Evolutionary conservation across 2,888 invertebrate species (phyloP), one percentile per base, ranked within the genome.

Genomic region (Atrina japonica): DNA sequence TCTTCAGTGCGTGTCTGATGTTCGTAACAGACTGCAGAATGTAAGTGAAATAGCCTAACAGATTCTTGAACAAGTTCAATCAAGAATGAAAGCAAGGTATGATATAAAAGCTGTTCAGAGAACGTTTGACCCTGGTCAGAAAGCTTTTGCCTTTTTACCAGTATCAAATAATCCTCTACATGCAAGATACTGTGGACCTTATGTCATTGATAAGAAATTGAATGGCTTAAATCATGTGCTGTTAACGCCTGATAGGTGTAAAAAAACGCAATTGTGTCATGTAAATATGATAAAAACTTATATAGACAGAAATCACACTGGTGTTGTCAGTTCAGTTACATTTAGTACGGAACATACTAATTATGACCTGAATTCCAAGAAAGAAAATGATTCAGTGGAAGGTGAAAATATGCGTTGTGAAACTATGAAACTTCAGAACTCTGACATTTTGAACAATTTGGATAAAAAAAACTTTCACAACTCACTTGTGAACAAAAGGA

Each of bases 121-220:
- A 59, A 59, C 18, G 18, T 81, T 79, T 58, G n/a, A 67, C 11
- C 55, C 73, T 41, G 76, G 80, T 30, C 76, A 83, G 41, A 73
- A 71, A 43, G 73, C 77, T 25, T 23, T 79, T 52, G 70, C 52
- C 18, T 65, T 79, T 11, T 68, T 81, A 47, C 80, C 79, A 50
- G 35, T 70, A 45, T 55, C 66, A 30, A 66, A 65, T 21, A 59
- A 66, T 14, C 70, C 73, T 16, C 50, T 76, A 49, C 66, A 73
- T 61, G 70, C 71, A 16, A 71, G 56, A 55, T 75, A 71, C 43
- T 75, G 58, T 70, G 73, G 76, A 16, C 75, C 75, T 14, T 76
- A 71, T 50, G 63, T 30, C 23, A 55, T 75, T 41, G 64, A 69
- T 27, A 49, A 45, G 18, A 69, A 73, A 41, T 35, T 73, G 11